Evolutionary conservation across 2,888 invertebrate species (phyloP), one percentile per base, ranked within the genome.

Genomic region (Ochropacha duplaris): DNA sequence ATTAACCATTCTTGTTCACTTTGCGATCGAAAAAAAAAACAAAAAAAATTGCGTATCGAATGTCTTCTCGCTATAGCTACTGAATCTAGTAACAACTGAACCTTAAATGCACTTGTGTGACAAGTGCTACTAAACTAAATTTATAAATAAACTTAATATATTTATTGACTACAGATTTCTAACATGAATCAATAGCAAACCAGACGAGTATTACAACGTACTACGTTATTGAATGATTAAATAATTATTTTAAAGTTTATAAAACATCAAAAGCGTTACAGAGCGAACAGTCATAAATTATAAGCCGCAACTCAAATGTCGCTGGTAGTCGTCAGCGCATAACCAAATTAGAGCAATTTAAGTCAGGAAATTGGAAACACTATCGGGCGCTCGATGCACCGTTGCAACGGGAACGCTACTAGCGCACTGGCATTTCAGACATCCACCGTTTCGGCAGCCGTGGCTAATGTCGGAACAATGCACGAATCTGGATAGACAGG

Each of bases 331-430:
- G 88, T 87, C 90, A 88, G 86, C 80, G 81, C 84, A 90, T 90
- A 90, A 90, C 89, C 87, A 87, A 92, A 92, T 92, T 92, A 91
- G 89, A 89, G 88, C 90, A 92, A 92, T 92, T 91, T 91, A 88
- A 90, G 89, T 89, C 91, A 89, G 92, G 92, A 92, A 92, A 92
- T 92, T 91, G 92, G 90, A 87, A 91, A 86, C 85, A 86, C 86
- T 90, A 91, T 90, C 90, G 87, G 84, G 82, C 83, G 84, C 80
- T 79, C 86, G 83, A 76, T 86, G 85, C 85, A 78, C 83, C 76
- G 78, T 60, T 84, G 84, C 86, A 84, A 77, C 83, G 76, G 79
- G 85, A 84, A 85, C 86, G 86, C 81, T 68, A 72, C 83, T 80
- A 76, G 81, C 81, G 78, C 84, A 79, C 86, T 84, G 88, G 90